phyloP scores from a whole-genome alignment of 2,888 invertebrate species.

The Lamellibrachia columna region DNA sequence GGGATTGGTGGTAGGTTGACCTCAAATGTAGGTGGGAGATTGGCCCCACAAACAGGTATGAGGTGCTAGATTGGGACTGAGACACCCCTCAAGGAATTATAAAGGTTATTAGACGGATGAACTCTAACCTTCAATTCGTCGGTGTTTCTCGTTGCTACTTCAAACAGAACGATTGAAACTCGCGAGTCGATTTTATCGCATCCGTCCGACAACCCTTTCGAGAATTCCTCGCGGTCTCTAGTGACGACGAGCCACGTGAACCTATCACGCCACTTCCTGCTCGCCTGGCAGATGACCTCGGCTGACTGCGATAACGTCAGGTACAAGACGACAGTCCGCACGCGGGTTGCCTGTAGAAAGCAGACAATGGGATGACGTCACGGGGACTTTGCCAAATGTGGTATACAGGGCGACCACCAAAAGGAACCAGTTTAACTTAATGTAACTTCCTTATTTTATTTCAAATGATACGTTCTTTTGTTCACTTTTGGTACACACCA shows the following conservation, averaged over 20 bases:
- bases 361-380: neutral
- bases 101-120: neutral
- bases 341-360: neutral
- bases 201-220: neutral
- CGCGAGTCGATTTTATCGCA: neutral
- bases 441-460: too few species aligned
- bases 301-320: neutral
- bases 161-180: neutral
- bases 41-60: too few species aligned
- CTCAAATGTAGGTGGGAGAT: too few species aligned
- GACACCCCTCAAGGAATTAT: neutral
- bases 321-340: neutral
- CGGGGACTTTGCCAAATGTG: neutral
- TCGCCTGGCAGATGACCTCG: neutral
- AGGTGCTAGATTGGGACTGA: too few species aligned
- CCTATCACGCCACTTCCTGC: neutral
- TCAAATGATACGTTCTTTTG: too few species aligned
- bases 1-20: too few species aligned
- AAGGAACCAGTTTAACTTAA: too few species aligned
- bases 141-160: neutral
- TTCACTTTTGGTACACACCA: too few species aligned
- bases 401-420: too few species aligned
- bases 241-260: conserved; percentile 1
- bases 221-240: neutral
- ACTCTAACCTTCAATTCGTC: neutral